Conservation (phyloP, 92 coral and sea anemone genomes). For the Pocillopora grandis region DNA sequence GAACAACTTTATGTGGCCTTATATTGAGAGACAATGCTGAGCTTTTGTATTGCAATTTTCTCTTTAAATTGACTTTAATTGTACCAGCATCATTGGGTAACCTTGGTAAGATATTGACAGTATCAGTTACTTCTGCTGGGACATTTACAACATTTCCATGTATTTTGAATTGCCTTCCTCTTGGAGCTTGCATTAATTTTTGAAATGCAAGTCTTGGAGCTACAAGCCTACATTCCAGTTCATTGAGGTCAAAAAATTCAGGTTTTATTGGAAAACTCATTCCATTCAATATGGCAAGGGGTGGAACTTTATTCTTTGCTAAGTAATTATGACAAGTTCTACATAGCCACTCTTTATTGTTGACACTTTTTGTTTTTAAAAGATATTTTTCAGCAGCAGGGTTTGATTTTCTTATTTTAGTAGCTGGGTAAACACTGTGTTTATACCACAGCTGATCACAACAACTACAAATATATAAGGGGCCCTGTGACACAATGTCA, state of each 20-base stretch:
- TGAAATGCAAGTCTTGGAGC: slow-evolving; percentile 64
- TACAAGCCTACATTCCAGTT: slow-evolving; percentile 53
- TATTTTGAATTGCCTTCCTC: neutral
- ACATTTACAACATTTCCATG: no score
- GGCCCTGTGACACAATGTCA: slow-evolving; percentile 42
- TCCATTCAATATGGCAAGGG: slow-evolving; percentile 46
- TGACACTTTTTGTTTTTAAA: slow-evolving; percentile 38
- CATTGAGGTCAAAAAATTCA: neutral
- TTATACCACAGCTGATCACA: slow-evolving; percentile 53
- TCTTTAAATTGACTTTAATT: neutral
- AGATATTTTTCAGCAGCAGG: slow-evolving; percentile 52
- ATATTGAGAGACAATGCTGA: neutral
- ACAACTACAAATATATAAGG: slow-evolving; percentile 41
- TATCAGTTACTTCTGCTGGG: no score
- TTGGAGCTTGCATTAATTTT: slow-evolving; percentile 25
- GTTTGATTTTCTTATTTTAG: slow-evolving; percentile 50
- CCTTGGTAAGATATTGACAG: no score
- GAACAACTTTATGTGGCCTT: slow-evolving; percentile 35
- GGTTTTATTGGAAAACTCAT: slow-evolving; percentile 29
- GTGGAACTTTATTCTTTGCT: slow-evolving; percentile 43
- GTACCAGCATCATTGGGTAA: no score
- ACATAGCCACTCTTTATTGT: slow-evolving; percentile 19
- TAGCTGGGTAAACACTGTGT: slow-evolving; percentile 54
- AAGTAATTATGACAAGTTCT: slow-evolving; percentile 42
- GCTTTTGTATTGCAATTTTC: slow-evolving; percentile 37